Conservation (phyloP, 2,888 invertebrate genomes). For the Xanthorhoe spadicearia region DNA sequence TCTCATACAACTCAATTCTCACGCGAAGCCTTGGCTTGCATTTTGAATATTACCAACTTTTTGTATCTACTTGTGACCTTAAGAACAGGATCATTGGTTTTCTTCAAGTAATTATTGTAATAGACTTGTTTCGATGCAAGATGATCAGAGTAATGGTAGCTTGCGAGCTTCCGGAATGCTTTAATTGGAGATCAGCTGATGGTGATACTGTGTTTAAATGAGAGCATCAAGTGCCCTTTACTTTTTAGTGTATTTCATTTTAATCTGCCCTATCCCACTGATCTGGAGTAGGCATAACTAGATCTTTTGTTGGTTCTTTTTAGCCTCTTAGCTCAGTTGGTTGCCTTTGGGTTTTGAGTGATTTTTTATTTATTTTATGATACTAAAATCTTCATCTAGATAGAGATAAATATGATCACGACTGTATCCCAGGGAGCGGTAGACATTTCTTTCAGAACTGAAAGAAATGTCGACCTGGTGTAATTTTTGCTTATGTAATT, state of each 20-base stretch:
- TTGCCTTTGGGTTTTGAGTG: background rate
- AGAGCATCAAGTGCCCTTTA: background rate
- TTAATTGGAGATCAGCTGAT: constrained; percentile 25
- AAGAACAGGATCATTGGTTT: constrained; percentile 59
- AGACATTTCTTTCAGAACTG: too few relatives aligned
- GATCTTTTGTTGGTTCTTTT: background rate
- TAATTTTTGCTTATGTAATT: too few relatives aligned
- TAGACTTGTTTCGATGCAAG: constrained; percentile 66
- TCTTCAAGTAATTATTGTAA: constrained; percentile 54
- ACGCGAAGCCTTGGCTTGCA: constrained; percentile 29
- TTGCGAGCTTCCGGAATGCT: constrained; percentile 56
- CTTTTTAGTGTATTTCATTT: background rate
- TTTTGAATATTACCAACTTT: constrained; percentile 27
- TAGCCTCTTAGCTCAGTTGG: background rate
- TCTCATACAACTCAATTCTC: constrained; percentile 23
- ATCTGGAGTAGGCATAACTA: background rate
- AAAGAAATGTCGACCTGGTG: too few relatives aligned
- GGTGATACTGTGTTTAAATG: constrained; percentile 11
- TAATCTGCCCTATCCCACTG: background rate
- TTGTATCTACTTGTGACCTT: constrained; percentile 48
- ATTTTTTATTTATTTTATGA: too few relatives aligned
- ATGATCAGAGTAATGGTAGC: constrained; percentile 56
- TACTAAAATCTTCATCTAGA: too few relatives aligned
- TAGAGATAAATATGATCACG: too few relatives aligned
- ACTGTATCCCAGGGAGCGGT: too few relatives aligned